Conservation (phyloP, 2,888 invertebrate species). For the Drosophila lutescens region DNA sequence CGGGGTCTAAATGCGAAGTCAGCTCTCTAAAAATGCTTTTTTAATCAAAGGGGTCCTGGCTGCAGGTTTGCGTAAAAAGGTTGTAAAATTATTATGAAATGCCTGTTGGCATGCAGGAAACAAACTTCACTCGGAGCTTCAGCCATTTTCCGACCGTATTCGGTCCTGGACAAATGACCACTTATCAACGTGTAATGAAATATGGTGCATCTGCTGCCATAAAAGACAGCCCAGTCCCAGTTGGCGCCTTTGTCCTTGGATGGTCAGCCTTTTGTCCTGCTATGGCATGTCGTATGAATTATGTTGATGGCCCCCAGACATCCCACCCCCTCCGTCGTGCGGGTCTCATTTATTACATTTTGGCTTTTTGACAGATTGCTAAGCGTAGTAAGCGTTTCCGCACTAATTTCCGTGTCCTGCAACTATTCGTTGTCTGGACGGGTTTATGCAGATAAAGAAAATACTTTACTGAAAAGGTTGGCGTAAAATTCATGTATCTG, state of each 20-base stretch:
- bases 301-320: slow-evolving; percentile 58
- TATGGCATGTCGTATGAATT: slow-evolving; percentile 68
- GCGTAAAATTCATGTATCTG: too few relatives aligned
- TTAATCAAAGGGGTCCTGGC: slow-evolving; percentile 34
- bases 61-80: slow-evolving; percentile 66
- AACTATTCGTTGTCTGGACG: slow-evolving; percentile 56
- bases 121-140: background rate
- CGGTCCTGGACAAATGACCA: slow-evolving; percentile 62
- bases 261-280: slow-evolving; percentile 60
- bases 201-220: slow-evolving; percentile 57
- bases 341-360: slow-evolving; percentile 76
- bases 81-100: slow-evolving; percentile 82
- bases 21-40: slow-evolving; percentile 42
- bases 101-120: slow-evolving; percentile 78
- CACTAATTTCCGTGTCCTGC: slow-evolving; percentile 76
- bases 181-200: slow-evolving; percentile 76
- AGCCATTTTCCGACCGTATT: slow-evolving; percentile 1
- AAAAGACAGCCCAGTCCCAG: slow-evolving; percentile 44
- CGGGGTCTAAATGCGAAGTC: background rate
- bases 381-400: slow-evolving; percentile 74
- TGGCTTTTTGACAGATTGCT: slow-evolving; percentile 79
- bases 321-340: slow-evolving; percentile 4
- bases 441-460: slow-evolving; percentile 1
- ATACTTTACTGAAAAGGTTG: background rate
- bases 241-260: slow-evolving; percentile 50